Evolutionary conservation across 2,888 invertebrate species (phyloP), one percentile per base, ranked within the genome.

Genomic region (Oligia strigilis): DNA sequence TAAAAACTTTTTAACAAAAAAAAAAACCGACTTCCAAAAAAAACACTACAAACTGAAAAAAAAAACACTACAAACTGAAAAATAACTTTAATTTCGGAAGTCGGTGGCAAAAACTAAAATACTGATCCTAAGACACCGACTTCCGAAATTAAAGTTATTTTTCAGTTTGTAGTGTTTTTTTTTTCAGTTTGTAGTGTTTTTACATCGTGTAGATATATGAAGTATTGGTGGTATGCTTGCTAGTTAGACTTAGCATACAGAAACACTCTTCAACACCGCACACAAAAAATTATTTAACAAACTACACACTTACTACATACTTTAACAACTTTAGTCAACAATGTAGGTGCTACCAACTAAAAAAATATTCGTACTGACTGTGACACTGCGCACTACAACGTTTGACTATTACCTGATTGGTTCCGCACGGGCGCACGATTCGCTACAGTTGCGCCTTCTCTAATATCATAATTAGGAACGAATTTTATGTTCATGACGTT

Each of bases 381-480:
- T 72, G 83, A 75, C 82, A 85, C 52, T 19, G 69, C 64, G 58
- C 58, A 84, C 46, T 74, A 76, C 80, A 79, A 82, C 64, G 62
- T 83, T 85, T 81, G 79, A 58, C 79, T 79, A 82, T 85, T 83
- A 85, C 72, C 74, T 77, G 77, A 90, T 92, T 89, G 86, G 91
- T 87, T 89, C 86, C 91, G 89, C 87, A 91, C 87, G 88, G 84
- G 84, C 75, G 79, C 67, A 11, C 74, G 71, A 77, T 89, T 87
- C 78, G 87, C 71, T 70, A 64, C 82, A 80, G 80, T 88, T 88
- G 84, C 80, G 84, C 79, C 79, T 88, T 78, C 81, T 72, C 75
- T 78, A 86, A 81, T 86, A 83, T 75, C 62, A 83, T 84, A 88
- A 88, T 80, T 84, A 87, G 78, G 78, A 78, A 86, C 87, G 81